Evolutionary conservation across 1,140 invertebrate genomes (phyloP).

Genomic region (Sinonovacula constricta): DNA sequence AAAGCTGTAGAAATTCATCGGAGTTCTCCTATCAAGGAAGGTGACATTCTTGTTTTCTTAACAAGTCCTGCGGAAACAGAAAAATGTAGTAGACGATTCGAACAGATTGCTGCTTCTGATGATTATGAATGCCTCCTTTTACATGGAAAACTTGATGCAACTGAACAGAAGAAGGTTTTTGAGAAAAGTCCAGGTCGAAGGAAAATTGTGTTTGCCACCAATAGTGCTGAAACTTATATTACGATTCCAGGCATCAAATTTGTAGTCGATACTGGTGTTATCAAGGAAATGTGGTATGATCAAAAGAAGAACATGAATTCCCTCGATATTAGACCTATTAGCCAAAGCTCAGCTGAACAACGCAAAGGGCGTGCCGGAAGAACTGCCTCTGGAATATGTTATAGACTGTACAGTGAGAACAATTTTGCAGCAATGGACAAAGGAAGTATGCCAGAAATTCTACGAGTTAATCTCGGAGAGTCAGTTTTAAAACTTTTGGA

Average conservation of each 20-base stretch:
- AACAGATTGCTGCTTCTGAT: conserved; percentile 8
- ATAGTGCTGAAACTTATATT: conserved; percentile 77
- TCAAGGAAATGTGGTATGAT: conserved; percentile 73
- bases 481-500: conserved; percentile 70
- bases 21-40: conserved; percentile 92
- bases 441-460: conserved; percentile 70
- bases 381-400: conserved; percentile 69
- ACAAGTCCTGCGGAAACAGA: conserved; percentile 81
- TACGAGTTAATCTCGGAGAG: conserved; percentile 67
- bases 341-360: conserved; percentile 73
- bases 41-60: conserved; percentile 97
- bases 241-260: conserved; percentile 75
- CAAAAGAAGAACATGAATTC: conserved; percentile 67
- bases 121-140: conserved; percentile 82
- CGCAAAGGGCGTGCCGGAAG: conserved; percentile 76
- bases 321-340: conserved; percentile 61
- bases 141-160: conserved; percentile 97
- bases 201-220: conserved; percentile 77
- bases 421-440: conserved; percentile 61
- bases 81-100: conserved; percentile 61
- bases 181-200: conserved; percentile 57
- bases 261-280: conserved; percentile 76
- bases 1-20: conserved; percentile 97
- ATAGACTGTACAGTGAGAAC: conserved; percentile 70
- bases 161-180: conserved; percentile 88